These are phyloP conservation scores for Agrotis ipsilon DNA, from an alignment of 2,888 invertebrate species.

Conservation along the genomic window DNA sequence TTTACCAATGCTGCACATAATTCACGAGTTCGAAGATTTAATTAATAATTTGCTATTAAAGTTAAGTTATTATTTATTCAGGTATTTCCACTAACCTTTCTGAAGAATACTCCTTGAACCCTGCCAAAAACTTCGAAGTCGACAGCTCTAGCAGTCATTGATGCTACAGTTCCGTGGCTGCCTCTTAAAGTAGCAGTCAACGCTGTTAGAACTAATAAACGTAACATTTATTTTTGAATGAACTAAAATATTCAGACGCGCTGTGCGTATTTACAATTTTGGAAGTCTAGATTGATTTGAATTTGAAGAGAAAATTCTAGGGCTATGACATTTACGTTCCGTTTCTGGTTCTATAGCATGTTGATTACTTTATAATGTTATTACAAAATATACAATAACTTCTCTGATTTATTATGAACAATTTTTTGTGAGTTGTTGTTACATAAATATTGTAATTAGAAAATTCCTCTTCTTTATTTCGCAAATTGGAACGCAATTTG, in stretches of 20 bases:
- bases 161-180: slow-evolving; percentile 61
- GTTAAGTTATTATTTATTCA: not conserved
- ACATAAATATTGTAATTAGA: not conserved
- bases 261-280: not conserved
- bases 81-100: slow-evolving; percentile 86
- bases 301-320: slow-evolving; percentile 3
- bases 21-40: not conserved
- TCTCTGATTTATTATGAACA: too few species aligned
- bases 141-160: slow-evolving; percentile 76
- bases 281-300: not conserved
- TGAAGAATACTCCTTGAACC: slow-evolving; percentile 92
- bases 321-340: slow-evolving; percentile 40
- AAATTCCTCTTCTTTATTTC: not conserved
- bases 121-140: slow-evolving; percentile 92
- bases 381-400: too few species aligned
- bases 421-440: too few species aligned
- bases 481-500: slow-evolving; percentile 12
- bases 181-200: slow-evolving; percentile 69
- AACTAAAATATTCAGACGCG: not conserved
- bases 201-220: slow-evolving; percentile 74
- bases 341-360: too few species aligned
- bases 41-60: not conserved
- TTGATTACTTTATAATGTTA: too few species aligned
- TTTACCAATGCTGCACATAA: not conserved
- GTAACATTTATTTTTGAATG: slow-evolving; percentile 70